Conservation (phyloP, 2,888 invertebrate genomes). For the Rhingia rostrata region DNA sequence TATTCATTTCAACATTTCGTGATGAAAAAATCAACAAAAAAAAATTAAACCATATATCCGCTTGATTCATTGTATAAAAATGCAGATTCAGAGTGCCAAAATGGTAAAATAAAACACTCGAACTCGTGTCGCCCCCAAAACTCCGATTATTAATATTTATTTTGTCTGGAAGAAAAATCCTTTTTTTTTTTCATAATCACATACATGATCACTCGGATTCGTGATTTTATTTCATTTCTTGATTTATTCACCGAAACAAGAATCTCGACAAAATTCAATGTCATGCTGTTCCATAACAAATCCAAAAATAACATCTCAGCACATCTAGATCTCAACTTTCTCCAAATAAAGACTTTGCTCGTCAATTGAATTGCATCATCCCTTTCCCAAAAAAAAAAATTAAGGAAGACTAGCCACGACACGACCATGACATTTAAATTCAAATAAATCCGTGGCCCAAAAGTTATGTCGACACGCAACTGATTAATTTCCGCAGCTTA, state of each 20-base stretch:
- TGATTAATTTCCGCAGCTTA: conserved; percentile 59
- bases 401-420: conserved; percentile 3
- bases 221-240: conserved; percentile 19
- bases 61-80: conserved; percentile 50
- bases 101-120: conserved; percentile 9
- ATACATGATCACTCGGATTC: conserved; percentile 1
- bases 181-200: conserved; percentile 46
- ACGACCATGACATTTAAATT: conserved; percentile 57
- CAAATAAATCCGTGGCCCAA: conserved; percentile 45
- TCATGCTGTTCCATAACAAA: conserved; percentile 17
- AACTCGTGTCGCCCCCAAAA: conserved; percentile 46
- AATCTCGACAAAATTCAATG: conserved; percentile 36
- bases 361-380: conserved; percentile 45
- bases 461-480: conserved; percentile 43
- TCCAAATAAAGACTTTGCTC: conserved; percentile 32
- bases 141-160: conserved; percentile 67
- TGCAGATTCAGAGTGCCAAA: conserved; percentile 38
- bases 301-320: conserved; percentile 42
- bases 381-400: conserved; percentile 3
- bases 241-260: conserved; percentile 54
- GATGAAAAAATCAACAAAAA: conserved; percentile 8
- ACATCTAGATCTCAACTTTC: conserved; percentile 15
- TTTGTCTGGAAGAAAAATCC: conserved; percentile 53
- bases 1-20: conserved; percentile 23
- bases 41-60: not conserved